Conservation (phyloP, 2,797 vertebrate genomes). For the Lepus oiostolus region DNA sequence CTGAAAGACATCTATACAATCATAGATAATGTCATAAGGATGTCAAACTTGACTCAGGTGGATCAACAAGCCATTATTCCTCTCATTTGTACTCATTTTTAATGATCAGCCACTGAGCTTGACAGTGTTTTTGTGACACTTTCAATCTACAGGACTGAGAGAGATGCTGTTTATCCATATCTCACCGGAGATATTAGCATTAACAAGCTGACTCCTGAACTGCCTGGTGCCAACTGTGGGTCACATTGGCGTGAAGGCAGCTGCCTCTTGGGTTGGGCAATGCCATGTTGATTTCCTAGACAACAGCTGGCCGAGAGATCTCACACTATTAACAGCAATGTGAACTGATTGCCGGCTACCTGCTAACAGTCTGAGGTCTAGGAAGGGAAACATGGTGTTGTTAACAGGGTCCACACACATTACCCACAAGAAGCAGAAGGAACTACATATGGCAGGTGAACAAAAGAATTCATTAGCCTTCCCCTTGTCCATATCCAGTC, state of each 20-base stretch:
- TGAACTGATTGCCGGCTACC: constrained; percentile 61
- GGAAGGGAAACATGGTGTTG: constrained; percentile 17
- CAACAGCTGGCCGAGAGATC: constrained; percentile 77
- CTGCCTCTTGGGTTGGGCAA: constrained; percentile 71
- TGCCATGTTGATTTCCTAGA: constrained; percentile 74
- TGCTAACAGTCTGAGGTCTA: neutral
- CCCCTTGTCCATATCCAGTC: constrained; percentile 64
- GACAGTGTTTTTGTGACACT: constrained; percentile 83
- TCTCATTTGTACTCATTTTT: constrained; percentile 83
- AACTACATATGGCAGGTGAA: constrained; percentile 78
- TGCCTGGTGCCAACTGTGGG: constrained; percentile 78
- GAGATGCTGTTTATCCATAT: constrained; percentile 81
- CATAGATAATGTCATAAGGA: constrained; percentile 72
- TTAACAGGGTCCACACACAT: constrained; percentile 63
- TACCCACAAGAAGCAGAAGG: constrained; percentile 73
- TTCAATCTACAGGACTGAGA: constrained; percentile 77
- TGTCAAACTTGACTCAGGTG: constrained; percentile 76
- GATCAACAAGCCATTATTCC: constrained; percentile 81
- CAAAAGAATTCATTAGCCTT: constrained; percentile 82
- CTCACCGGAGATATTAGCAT: constrained; percentile 82
- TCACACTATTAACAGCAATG: constrained; percentile 81
- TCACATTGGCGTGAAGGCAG: constrained; percentile 78
- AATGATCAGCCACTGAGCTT: constrained; percentile 84
- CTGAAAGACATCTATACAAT: constrained; percentile 48
- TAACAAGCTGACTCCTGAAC: constrained; percentile 80